A percentile compares a stretch with the other conserved stretches of the same genome.
phyloP scores from a whole-genome alignment of 23 tunicate genomes.

The Oikopleura vanhoeffeni region DNA sequence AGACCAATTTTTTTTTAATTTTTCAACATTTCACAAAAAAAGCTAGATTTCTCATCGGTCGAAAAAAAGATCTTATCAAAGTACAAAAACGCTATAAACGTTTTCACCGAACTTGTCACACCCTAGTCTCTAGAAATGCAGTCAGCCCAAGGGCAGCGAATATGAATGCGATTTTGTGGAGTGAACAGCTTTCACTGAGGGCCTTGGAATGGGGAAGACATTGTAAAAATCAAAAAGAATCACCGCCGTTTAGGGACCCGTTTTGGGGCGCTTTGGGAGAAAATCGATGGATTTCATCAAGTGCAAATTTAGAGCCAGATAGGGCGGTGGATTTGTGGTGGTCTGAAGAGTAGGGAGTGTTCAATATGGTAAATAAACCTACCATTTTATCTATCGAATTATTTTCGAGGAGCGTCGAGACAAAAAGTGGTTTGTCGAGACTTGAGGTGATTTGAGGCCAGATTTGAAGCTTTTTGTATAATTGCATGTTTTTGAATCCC shows the following conservation, averaged over 20 bases:
- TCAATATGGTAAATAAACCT: neutral
- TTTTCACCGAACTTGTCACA: too few relatives aligned
- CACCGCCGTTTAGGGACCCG: slow-evolving; percentile 9
- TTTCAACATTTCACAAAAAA: too few relatives aligned
- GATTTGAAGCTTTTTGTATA: too few relatives aligned
- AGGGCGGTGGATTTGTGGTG: slow-evolving; percentile 12
- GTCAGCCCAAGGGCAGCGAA: neutral
- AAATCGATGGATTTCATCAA: neutral
- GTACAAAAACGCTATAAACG: too few relatives aligned
- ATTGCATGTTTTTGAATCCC: too few relatives aligned
- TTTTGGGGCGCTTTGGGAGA: slow-evolving; percentile 13
- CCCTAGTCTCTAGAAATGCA: too few relatives aligned
- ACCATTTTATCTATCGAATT: neutral
- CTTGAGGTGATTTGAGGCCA: too few relatives aligned
- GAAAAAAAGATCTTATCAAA: too few relatives aligned
- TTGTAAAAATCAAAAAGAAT: neutral
- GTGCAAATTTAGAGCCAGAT: neutral
- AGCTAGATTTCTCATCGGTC: too few relatives aligned
- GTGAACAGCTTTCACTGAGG: neutral
- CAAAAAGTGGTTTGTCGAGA: too few relatives aligned
- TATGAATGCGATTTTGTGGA: slow-evolving; percentile 12
- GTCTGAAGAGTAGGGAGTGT: neutral
- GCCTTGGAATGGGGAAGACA: slow-evolving; percentile 7
- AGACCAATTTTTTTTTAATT: too few relatives aligned
- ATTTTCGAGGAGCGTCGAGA: too few relatives aligned